Base-by-base conservation (phyloP, 2,888 invertebrate genomes). In the Tromatobia lineatoria region DNA sequence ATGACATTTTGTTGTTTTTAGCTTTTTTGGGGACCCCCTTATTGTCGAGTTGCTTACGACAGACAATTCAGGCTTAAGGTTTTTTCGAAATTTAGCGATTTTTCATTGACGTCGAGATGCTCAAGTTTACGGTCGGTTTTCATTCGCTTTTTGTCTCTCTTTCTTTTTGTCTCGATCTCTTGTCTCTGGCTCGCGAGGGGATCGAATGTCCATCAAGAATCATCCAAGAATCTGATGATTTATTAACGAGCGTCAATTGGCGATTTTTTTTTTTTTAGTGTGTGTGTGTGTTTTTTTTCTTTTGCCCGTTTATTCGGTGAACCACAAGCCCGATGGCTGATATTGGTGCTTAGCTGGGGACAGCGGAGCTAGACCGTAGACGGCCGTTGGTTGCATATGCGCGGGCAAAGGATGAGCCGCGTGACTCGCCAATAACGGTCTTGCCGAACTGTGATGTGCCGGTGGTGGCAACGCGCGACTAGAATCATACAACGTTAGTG, bases 381-480 rank as follows among this genome's bases (percentile, higher is more conserved):
- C 94, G 67, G 94, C 92, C 10, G 95, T 94, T 71, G 95, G 97
- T 93, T 97, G 97, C 94, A 97, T 96, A 93, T 98, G 97, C 10
- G 97, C 97, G 85, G 97, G 97, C 90, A 97, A 94, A 64, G 97
- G 97, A 94, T 97, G 97, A 70, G 96, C 95, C 84, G 97, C 95
- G 94, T 96, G 95, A 87, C 95, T 95, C 67, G 95, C 95, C 92
- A 96, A 93, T 89, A 96, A 95, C 74, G 95, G 95, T 91, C 96
- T 94, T 73, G 97, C 97, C 90, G 96, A 96, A 89, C 96, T 96
- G 94, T 97, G 97, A 94, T 97, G 98, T 23, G 98, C 98, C 69
- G 97, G 97, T 11, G 98, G 98, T 67, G 97, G 98, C 54, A 97
- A 94, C 85, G 95, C 96, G 88, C 96, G 95, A 92, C 94, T 95